Conservation (phyloP, 2,113 vertebrate genomes). For the Pygoscelis antarcticus region DNA sequence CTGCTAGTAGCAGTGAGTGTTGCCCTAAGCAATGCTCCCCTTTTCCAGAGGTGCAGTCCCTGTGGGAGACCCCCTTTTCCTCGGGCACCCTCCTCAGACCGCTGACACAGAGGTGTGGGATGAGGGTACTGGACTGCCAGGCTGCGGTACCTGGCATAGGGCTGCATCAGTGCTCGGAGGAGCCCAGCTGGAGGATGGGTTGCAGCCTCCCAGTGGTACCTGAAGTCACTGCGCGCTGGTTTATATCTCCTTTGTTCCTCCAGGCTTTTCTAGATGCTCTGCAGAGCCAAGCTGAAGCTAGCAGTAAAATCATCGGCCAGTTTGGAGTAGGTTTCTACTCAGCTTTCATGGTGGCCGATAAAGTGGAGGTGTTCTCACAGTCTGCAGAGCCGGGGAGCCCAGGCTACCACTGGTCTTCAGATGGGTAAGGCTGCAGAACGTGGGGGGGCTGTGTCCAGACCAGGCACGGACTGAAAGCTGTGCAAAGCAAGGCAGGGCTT, state of each 20-base stretch:
- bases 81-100: not conserved
- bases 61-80: not conserved
- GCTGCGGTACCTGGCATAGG: fast-evolving
- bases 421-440: constrained; percentile 79
- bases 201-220: not conserved
- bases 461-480: not conserved
- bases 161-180: not conserved
- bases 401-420: constrained; percentile 91
- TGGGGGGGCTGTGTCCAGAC: not conserved
- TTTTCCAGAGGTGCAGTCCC: not conserved
- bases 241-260: not conserved
- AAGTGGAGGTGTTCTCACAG: constrained; percentile 90
- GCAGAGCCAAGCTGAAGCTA: constrained; percentile 88
- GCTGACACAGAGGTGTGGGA: not conserved
- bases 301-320: constrained; percentile 93
- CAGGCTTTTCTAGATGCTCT: constrained; percentile 92
- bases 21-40: not conserved
- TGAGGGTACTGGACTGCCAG: not conserved
- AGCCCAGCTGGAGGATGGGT: not conserved
- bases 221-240: not conserved
- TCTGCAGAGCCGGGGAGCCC: constrained; percentile 72
- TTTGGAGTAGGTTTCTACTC: constrained; percentile 99
- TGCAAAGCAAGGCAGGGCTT: not conserved
- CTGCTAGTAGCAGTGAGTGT: not conserved
- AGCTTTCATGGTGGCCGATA: constrained; percentile 94